Base-by-base conservation (phyloP, 2,113 vertebrate species). In the Apteryx mantelli region DNA sequence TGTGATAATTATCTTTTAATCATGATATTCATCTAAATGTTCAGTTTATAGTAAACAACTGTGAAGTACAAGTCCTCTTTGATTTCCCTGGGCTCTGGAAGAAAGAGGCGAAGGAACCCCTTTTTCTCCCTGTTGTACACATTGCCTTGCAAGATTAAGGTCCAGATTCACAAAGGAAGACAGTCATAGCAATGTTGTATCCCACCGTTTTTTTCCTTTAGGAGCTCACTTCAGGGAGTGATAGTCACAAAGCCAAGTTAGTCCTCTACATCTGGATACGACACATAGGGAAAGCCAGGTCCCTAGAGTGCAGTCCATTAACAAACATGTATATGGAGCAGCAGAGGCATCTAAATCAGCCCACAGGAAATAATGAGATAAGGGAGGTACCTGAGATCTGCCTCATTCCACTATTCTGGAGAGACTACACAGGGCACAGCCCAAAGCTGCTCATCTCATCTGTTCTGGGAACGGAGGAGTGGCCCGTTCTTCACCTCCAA, bases 1-100 rank as follows among this genome's bases (percentile, higher is more conserved):
- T 91, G 28, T 66, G 28, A 6, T 25, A 96, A 95, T 94, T 97
- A 96, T 89, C 36, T 24, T 97, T 88, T 89, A 86, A 80, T 74
- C 64, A 80, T 30, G 2, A 44, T 89, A 75, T 12, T 82, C 0
- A 42, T 84, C 60, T 86, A 26, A 56, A n/a, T 89, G 32, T 86
- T n/a, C 38, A 81, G n/a, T 65, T 94, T 81, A 90, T 58, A 61
- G n/a, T n/a, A 93, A 96, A 89, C 12, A 91, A 63, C 7, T 55
- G 13, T 46, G 56, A 93, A 76, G 6, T 82, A 8, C 15, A 65
- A 40, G 50, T 84, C 28, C 14, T 68, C 25, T 91, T 95, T 77
- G 86, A 21, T 56, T 97, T 86, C 77, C 55, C 88, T 70, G 65
- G 19, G 5, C 38, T 36, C 21, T 55, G 13, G 5, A 30, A 70